Evolutionary conservation across 2,113 vertebrate species (phyloP).

Genomic region (Phylloscopus whistleri): DNA sequence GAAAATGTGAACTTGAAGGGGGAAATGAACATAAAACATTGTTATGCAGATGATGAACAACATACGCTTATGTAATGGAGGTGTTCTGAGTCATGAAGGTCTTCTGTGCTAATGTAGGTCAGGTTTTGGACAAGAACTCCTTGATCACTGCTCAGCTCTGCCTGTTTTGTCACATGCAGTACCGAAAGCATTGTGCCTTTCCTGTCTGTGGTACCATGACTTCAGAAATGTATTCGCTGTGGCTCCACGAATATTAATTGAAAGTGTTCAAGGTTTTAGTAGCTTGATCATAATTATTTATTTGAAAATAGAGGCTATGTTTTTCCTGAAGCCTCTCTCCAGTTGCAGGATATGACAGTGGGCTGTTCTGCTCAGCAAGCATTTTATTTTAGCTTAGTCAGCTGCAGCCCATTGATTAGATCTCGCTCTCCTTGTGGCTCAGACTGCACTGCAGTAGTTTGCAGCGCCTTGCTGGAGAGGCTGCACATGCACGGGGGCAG

Average conservation of each 20-base stretch:
- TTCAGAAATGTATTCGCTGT: background rate
- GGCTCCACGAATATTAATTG: background rate
- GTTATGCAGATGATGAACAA: background rate
- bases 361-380: slow-evolving; percentile 5
- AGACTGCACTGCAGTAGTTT: slow-evolving; percentile 68
- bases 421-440: slow-evolving; percentile 18
- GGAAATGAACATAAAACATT: background rate
- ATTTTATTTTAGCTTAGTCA: slow-evolving; percentile 59
- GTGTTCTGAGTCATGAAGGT: background rate
- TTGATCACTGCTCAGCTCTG: background rate
- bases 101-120: background rate
- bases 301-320: background rate
- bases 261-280: background rate
- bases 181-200: background rate
- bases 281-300: background rate
- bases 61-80: background rate
- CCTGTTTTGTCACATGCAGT: background rate
- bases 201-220: background rate
- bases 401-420: slow-evolving; percentile 62
- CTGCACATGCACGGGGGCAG: background rate
- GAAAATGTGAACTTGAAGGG: background rate
- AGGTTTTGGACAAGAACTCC: background rate
- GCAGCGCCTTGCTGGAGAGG: slow-evolving; percentile 23
- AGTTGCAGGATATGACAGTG: background rate
- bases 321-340: background rate